Percentiles rank a stretch among this genome's conserved stretches.
These are phyloP conservation scores for Sinodicranocentrus sp. DNA, from an alignment of 2,888 invertebrate species.

Conservation along the genomic window DNA sequence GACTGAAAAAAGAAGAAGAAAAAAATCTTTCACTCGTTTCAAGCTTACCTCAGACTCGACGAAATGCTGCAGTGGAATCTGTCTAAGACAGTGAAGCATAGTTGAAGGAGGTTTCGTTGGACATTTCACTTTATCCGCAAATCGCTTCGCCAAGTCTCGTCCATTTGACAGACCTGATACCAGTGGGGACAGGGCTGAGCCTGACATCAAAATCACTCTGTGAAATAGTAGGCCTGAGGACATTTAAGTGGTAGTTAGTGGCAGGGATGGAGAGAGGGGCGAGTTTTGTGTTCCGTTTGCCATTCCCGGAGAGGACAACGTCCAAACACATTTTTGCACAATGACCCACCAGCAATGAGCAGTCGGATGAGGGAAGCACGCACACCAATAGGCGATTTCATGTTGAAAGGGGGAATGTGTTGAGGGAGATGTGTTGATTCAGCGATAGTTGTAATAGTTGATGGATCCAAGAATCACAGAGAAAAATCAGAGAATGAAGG, in stretches of 20 bases:
- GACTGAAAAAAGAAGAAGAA: not conserved
- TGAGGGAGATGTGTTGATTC: conserved; percentile 47
- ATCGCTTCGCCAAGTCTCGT: conserved; percentile 78
- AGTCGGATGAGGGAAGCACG: conserved; percentile 19
- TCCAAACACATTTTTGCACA: too few species aligned
- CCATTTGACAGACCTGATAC: conserved; percentile 73
- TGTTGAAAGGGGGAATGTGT: conserved; percentile 30
- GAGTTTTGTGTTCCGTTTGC: conserved; percentile 5
- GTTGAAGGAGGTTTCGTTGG: conserved; percentile 74
- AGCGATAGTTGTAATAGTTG: conserved; percentile 40
- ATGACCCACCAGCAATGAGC: conserved; percentile 4
- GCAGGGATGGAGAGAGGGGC: not conserved
- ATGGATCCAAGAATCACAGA: conserved; percentile 27
- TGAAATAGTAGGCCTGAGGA: conserved; percentile 81
- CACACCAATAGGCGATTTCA: not conserved
- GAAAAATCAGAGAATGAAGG: conserved; percentile 22
- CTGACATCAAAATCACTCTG: conserved; percentile 87
- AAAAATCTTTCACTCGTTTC: not conserved
- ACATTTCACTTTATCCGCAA: conserved; percentile 74
- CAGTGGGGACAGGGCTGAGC: conserved; percentile 86
- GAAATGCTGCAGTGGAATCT: conserved; percentile 74
- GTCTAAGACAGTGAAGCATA: conserved; percentile 76
- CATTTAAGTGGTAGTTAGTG: conserved; percentile 19
- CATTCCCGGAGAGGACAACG: not conserved
- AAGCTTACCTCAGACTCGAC: conserved; percentile 74